Percentiles rank a stretch among this genome's conserved stretches.
Conservation (phyloP, 2,888 invertebrate genomes). For the Xanthostigma xanthostigma region DNA sequence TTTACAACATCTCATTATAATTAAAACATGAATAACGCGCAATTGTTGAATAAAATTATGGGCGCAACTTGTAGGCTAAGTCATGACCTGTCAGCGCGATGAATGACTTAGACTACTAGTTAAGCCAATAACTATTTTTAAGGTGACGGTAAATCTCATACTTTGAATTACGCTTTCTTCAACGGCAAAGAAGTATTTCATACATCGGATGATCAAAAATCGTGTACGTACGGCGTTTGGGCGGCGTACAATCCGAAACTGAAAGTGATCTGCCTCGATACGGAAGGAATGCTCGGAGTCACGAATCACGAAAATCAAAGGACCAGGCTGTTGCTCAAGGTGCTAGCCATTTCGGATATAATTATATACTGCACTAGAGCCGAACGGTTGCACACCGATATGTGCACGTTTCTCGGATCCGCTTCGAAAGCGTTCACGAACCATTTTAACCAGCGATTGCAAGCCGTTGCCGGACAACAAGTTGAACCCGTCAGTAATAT, state of each 20-base stretch:
- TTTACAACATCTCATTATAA: too few species aligned
- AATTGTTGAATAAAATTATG: too few species aligned
- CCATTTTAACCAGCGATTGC: constrained; percentile 36
- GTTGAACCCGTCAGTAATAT: constrained; percentile 28
- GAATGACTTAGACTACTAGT: too few species aligned
- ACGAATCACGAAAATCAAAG: constrained; percentile 44
- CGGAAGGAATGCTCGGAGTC: constrained; percentile 60
- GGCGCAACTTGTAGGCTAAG: too few species aligned
- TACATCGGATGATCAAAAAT: constrained; percentile 48
- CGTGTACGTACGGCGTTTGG: constrained; percentile 67
- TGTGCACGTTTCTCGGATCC: constrained; percentile 61
- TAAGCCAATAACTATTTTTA: too few species aligned
- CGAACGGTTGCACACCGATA: constrained; percentile 57
- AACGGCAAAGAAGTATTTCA: constrained; percentile 44
- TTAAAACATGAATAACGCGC: too few species aligned
- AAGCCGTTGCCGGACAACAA: constrained; percentile 23
- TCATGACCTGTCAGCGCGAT: too few species aligned
- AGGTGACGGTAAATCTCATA: constrained; percentile 66
- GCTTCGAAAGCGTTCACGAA: constrained; percentile 59
- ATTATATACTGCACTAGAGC: constrained; percentile 62
- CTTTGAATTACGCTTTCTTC: constrained; percentile 56
- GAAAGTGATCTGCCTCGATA: constrained; percentile 58
- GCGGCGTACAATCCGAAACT: constrained; percentile 51
- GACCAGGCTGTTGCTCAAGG: constrained; percentile 55
- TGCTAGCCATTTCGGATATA: constrained; percentile 69